Base-by-base conservation (phyloP, 2,888 invertebrate genomes). In the Marasmarcha lunaedactyla region DNA sequence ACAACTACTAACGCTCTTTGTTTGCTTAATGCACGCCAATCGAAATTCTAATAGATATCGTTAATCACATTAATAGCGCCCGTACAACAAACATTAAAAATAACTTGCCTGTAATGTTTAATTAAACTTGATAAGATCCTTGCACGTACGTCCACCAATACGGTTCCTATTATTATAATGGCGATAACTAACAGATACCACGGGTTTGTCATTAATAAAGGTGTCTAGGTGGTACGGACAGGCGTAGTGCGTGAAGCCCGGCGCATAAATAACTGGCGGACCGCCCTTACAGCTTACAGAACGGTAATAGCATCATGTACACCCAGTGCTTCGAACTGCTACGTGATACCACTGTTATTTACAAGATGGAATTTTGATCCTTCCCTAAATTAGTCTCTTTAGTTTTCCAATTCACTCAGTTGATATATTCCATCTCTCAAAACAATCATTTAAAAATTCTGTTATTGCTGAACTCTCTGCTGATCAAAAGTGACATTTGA, bases 191-290 rank as follows among this genome's bases (percentile, higher is more conserved):
- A 60, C 60, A 58, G 56, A 58, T 56, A 61, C 20, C 20, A 20
- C 57, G 52, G 57, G 58, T 55, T 59, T 46, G 61, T 70, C 68
- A 71, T 71, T 67, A 70, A 67, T 70, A 70, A 62, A 63, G 64
- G 64, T 71, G 73, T 69, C 70, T 58, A 64, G 55, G 57, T 59
- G 64, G 66, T 63, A 20, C 7, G 58, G 58, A 70, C 66, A 67
- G 71, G 69, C 65, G 71, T 58, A 66, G 62, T 60, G 61, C 60
- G 54, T 55, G 62, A 59, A 55, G 55, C 52, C 50, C 54, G 55
- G 58, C 64, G 60, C 69, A 74, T 77, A 73, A 74, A 77, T 74
- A 71, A 71, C 55, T 50, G 54, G 59, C 49, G 57, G 57, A 52
- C 61, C 73, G 70, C 70, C 72, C 67, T 20, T 53, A 54, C 58